Evolutionary conservation across 1,140 invertebrate species (phyloP).

Genomic region (Aricia agestis): DNA sequence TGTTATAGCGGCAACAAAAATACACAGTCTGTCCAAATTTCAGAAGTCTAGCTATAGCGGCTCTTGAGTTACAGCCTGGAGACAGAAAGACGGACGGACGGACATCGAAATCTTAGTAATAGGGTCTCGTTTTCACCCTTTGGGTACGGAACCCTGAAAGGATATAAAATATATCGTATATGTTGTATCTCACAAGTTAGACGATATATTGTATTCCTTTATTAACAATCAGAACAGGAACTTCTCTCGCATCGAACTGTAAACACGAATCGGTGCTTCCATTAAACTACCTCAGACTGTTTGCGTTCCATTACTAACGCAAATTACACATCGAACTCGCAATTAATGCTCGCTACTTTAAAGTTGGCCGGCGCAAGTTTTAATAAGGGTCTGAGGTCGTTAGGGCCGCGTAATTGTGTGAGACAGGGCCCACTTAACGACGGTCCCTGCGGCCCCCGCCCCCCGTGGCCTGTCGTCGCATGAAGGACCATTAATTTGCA

Average conservation of each 20-base stretch:
- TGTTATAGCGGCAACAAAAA: too few relatives aligned
- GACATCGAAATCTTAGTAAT: too few relatives aligned
- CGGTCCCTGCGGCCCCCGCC: slow-evolving; percentile 39
- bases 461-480: slow-evolving; percentile 33
- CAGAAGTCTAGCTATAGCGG: too few relatives aligned
- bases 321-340: slow-evolving; percentile 51
- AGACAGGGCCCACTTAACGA: slow-evolving; percentile 50
- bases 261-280: neutral
- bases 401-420: slow-evolving; percentile 49
- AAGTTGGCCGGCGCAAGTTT: slow-evolving; percentile 54
- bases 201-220: too few relatives aligned
- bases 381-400: slow-evolving; percentile 63
- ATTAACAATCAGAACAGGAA: too few relatives aligned
- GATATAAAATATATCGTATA: too few relatives aligned
- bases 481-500: slow-evolving; percentile 25
- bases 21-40: too few relatives aligned
- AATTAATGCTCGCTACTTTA: slow-evolving; percentile 60
- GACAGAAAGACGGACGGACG: too few relatives aligned
- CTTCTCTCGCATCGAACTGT: neutral
- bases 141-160: too few relatives aligned
- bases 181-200: too few relatives aligned
- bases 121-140: too few relatives aligned
- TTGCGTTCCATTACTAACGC: slow-evolving; percentile 31
- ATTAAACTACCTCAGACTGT: neutral
- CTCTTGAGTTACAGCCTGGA: too few relatives aligned